Percentiles rank a stretch among this genome's conserved stretches.
phyloP scores from a whole-genome alignment of 2,113 vertebrate species.

The Phyllostomus discolor region DNA sequence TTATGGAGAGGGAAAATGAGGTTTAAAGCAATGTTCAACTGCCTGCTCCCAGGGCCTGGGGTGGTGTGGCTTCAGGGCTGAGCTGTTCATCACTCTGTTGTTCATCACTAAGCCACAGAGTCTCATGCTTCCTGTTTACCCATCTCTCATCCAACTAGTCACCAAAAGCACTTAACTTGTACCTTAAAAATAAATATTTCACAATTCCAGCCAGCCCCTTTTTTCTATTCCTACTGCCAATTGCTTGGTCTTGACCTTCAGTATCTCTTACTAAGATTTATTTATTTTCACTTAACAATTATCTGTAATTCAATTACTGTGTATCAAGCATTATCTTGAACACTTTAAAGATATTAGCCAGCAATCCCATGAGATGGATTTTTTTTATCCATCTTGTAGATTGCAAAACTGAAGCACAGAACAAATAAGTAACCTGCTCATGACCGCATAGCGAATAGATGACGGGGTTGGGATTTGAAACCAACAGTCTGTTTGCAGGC shows the following conservation, averaged over 20 bases:
- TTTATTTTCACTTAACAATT: constrained; percentile 12
- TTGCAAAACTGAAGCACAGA: not conserved
- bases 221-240: not conserved
- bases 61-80: not conserved
- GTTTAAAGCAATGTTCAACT: not conserved
- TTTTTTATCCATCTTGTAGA: not conserved
- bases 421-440: not conserved
- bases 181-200: constrained; percentile 25
- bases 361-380: not conserved
- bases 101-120: not conserved
- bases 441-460: not conserved
- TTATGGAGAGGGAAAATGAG: not conserved
- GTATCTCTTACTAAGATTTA: not conserved
- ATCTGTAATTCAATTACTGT: not conserved
- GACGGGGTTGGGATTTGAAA: not conserved
- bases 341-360: not conserved
- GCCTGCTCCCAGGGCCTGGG: not conserved
- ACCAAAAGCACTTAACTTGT: not conserved
- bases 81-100: not conserved
- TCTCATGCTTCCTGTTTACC: not conserved
- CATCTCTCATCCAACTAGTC: not conserved
- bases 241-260: not conserved
- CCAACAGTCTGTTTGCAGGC: not conserved
- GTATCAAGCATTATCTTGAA: not conserved
- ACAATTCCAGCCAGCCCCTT: not conserved